Conservation (phyloP, 2,113 vertebrate genomes). For the Entelurus aequoreus region DNA sequence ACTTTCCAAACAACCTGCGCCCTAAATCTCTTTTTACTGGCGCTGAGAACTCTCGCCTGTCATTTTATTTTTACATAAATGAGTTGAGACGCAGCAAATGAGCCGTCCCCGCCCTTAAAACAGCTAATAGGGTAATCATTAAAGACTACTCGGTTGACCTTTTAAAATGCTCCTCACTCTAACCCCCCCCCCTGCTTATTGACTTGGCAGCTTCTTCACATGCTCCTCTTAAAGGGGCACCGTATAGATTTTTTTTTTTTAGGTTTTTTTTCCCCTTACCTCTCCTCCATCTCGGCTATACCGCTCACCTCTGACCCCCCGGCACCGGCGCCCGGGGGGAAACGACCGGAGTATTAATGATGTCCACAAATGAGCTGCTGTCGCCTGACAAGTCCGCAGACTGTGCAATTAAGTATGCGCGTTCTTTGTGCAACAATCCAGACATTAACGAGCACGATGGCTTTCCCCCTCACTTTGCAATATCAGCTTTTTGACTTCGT, state of each 20-base stretch:
- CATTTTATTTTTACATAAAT: slow-evolving; percentile 45
- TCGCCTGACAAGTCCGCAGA: background rate
- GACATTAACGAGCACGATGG: background rate
- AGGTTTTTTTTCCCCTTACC: background rate
- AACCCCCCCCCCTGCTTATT: slow-evolving; percentile 64
- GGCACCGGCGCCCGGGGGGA: slow-evolving; percentile 31
- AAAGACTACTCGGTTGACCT: slow-evolving; percentile 68
- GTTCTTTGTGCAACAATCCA: background rate
- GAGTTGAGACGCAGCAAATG: slow-evolving; percentile 47
- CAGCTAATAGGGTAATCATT: slow-evolving; percentile 60
- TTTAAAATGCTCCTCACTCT: slow-evolving; percentile 62
- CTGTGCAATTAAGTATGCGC: background rate
- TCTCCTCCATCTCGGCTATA: slow-evolving; percentile 17
- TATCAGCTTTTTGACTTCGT: slow-evolving; percentile 20
- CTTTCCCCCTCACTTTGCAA: background rate
- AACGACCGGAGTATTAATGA: slow-evolving; percentile 42
- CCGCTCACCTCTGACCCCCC: slow-evolving; percentile 30
- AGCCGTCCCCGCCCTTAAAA: slow-evolving; percentile 43
- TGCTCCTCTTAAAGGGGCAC: slow-evolving; percentile 46
- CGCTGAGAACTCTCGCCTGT: slow-evolving; percentile 20
- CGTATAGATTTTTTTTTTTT: slow-evolving; percentile 12
- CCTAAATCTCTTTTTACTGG: background rate
- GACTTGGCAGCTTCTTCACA: slow-evolving; percentile 57
- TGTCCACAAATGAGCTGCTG: slow-evolving; percentile 27
- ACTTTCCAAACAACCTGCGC: background rate